These are phyloP conservation scores for Yponomeuta plumbellus DNA, from an alignment of 2,888 invertebrate genomes.

Conservation along the genomic window DNA sequence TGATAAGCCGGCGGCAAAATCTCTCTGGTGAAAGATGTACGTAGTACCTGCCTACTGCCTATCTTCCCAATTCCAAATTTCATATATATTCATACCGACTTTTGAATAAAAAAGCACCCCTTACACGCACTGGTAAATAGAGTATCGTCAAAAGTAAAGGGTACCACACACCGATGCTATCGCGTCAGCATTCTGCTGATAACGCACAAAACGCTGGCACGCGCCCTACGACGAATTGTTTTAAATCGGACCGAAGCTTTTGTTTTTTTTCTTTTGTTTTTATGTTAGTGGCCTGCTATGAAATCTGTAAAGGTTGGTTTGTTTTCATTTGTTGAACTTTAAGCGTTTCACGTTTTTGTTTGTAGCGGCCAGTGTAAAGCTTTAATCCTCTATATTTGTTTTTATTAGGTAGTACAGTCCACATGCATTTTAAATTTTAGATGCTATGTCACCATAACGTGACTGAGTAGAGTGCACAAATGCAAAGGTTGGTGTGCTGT, in stretches of 20 bases:
- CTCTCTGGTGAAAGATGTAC: too few relatives aligned
- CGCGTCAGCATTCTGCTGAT: constrained; percentile 22
- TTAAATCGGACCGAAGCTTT: constrained; percentile 37
- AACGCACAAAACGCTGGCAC: constrained; percentile 33
- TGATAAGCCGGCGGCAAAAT: too few relatives aligned
- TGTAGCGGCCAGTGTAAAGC: background rate
- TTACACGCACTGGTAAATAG: background rate
- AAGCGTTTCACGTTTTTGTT: background rate
- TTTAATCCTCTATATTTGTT: too few relatives aligned
- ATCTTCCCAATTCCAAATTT: too few relatives aligned
- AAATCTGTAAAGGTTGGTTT: constrained; percentile 14
- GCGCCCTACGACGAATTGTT: constrained; percentile 35
- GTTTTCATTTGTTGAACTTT: constrained; percentile 13
- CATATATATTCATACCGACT: background rate
- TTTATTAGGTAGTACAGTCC: too few relatives aligned
- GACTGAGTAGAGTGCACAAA: too few relatives aligned
- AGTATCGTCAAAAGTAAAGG: constrained; percentile 34
- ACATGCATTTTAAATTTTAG: too few relatives aligned
- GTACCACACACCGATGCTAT: constrained; percentile 39
- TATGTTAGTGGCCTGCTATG: constrained; percentile 30
- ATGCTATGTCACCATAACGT: too few relatives aligned
- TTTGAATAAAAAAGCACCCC: background rate
- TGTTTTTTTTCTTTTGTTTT: constrained; percentile 40
- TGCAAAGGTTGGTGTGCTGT: too few relatives aligned
- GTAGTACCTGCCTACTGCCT: too few relatives aligned